Evolutionary conservation across 2,797 vertebrate genomes (phyloP).

Genomic region (Sylvia borin): DNA sequence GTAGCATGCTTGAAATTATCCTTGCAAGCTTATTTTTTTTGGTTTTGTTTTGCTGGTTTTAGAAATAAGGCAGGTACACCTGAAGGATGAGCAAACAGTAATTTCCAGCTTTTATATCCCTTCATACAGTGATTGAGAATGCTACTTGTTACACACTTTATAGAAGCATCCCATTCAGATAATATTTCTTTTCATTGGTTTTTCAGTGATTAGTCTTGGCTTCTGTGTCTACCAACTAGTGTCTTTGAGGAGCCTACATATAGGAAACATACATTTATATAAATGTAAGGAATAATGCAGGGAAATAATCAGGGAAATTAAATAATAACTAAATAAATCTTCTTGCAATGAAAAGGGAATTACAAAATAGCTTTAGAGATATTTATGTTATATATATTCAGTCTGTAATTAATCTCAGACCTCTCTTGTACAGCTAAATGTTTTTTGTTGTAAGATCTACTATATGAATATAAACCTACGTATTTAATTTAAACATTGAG

Average conservation of each 20-base stretch:
- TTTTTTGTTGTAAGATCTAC: neutral
- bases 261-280: neutral
- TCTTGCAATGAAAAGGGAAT: neutral
- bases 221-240: neutral
- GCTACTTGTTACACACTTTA: neutral
- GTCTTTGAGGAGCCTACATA: neutral
- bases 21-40: neutral
- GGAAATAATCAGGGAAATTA: neutral
- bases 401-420: neutral
- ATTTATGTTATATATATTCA: neutral
- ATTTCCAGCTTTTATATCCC: neutral
- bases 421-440: neutral
- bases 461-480: neutral
- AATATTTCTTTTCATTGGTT: neutral
- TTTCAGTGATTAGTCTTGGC: neutral
- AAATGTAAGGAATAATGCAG: neutral
- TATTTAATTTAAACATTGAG: neutral
- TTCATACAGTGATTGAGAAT: neutral
- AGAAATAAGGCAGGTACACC: neutral
- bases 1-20: neutral
- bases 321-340: neutral
- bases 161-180: neutral
- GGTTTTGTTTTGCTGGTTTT: neutral
- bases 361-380: neutral
- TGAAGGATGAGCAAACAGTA: fast-evolving